A percentile compares a stretch with the other conserved stretches of the same genome.
phyloP scores from a whole-genome alignment of 2,113 vertebrate genomes.

The Callocephalon fimbriatum region DNA sequence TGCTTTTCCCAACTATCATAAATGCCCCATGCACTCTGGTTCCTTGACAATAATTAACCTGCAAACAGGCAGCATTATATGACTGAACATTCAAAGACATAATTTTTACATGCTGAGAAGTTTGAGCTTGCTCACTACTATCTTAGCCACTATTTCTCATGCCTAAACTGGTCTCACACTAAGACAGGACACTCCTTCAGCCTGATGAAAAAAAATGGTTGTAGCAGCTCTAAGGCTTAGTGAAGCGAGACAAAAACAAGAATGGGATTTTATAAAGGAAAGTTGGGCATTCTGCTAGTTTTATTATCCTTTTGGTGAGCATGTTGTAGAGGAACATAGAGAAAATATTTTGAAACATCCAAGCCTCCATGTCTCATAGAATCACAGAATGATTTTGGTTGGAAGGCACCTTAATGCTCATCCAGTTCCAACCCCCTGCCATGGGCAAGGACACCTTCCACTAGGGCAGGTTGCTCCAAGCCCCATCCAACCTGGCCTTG shows the following conservation, averaged over 20 bases:
- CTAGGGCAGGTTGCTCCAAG: background rate
- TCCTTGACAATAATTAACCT: background rate
- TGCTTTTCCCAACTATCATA: background rate
- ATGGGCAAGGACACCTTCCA: background rate
- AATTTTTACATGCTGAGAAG: background rate
- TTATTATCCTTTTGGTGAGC: background rate
- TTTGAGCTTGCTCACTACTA: background rate
- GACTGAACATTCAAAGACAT: background rate
- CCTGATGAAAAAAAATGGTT: background rate
- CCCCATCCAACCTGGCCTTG: background rate
- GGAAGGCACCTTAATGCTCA: background rate
- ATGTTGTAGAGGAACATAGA: background rate
- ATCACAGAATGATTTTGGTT: background rate
- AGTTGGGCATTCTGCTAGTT: background rate
- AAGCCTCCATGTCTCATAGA: background rate
- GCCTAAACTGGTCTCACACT: background rate
- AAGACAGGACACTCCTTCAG: background rate
- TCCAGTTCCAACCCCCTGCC: background rate
- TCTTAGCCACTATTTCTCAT: background rate
- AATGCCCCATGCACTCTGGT: fast-evolving
- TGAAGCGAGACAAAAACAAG: background rate
- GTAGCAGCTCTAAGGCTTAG: background rate
- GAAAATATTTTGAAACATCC: background rate
- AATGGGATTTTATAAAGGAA: background rate
- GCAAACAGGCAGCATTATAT: background rate